Evolutionary conservation across 92 coral and sea anemone species (phyloP).

Genomic region (Porites lobata): DNA sequence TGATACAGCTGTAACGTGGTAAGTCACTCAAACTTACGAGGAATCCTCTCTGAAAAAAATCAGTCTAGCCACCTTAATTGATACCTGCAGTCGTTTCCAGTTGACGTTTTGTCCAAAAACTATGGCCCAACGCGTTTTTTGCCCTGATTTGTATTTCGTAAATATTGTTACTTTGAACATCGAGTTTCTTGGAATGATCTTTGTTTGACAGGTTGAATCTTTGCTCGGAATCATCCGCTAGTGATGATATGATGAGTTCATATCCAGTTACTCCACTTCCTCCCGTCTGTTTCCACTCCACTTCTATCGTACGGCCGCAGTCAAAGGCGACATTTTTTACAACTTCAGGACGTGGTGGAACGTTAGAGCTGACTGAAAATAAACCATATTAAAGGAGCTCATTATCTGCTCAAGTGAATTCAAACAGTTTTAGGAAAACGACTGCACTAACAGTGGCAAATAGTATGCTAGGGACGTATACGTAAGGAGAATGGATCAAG

Average conservation of each 20-base stretch:
- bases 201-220: not conserved
- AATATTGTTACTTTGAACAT: not conserved
- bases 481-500: too few species aligned
- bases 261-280: not conserved
- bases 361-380: not conserved
- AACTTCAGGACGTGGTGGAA: not conserved
- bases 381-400: too few species aligned
- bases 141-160: not conserved
- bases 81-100: not conserved
- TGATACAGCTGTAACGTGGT: too few species aligned
- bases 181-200: not conserved
- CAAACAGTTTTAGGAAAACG: too few species aligned
- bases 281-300: not conserved
- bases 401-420: too few species aligned
- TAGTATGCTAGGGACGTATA: too few species aligned
- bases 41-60: too few species aligned
- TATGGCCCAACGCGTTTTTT: not conserved
- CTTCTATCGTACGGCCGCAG: not conserved
- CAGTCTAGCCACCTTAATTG: too few species aligned
- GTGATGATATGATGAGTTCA: not conserved
- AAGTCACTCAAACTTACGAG: too few species aligned
- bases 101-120: not conserved
- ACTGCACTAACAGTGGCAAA: too few species aligned
- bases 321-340: not conserved
- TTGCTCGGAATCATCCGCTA: not conserved